A percentile compares a stretch with the other conserved stretches of the same genome.
Conservation (phyloP, 2,797 vertebrate genomes). For the Prunella strophiata region DNA sequence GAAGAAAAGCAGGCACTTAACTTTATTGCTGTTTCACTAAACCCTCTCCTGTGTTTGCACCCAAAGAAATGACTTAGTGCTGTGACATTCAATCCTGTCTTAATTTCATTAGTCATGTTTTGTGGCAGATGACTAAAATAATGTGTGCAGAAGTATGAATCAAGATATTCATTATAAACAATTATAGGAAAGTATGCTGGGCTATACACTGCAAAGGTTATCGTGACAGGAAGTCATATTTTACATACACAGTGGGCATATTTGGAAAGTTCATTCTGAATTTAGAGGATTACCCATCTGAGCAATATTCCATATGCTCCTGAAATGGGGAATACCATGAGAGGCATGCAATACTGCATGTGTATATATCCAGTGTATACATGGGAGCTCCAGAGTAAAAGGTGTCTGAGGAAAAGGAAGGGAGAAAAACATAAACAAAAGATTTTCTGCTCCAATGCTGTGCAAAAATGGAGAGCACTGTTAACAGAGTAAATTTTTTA, state of each 20-base stretch:
- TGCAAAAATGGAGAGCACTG: not conserved
- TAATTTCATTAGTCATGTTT: conserved; percentile 42
- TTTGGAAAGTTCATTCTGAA: conserved; percentile 36
- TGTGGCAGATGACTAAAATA: conserved; percentile 26
- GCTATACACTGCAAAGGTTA: conserved; percentile 53
- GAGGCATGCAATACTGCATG: not conserved
- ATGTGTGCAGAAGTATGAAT: conserved; percentile 16
- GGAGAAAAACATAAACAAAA: not conserved
- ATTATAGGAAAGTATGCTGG: conserved; percentile 54
- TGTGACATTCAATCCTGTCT: not conserved
- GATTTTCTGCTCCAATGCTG: not conserved
- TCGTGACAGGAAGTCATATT: conserved; percentile 56
- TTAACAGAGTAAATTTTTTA: not conserved
- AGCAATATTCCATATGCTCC: conserved; percentile 3
- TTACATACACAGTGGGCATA: conserved; percentile 36
- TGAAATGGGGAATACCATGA: not conserved
- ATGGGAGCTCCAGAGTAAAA: not conserved
- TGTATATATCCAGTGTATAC: not conserved
- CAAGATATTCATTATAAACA: conserved; percentile 47
- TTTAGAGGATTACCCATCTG: conserved; percentile 36
- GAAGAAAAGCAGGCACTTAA: not conserved
- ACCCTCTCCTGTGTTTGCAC: not conserved
- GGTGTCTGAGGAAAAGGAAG: not conserved
- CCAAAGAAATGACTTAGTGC: not conserved
- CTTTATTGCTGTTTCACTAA: not conserved